Evolutionary conservation across 23 tunicate genomes (phyloP), one percentile per base, ranked within the genome.

Genomic region (Oikopleura vanhoeffeni): DNA sequence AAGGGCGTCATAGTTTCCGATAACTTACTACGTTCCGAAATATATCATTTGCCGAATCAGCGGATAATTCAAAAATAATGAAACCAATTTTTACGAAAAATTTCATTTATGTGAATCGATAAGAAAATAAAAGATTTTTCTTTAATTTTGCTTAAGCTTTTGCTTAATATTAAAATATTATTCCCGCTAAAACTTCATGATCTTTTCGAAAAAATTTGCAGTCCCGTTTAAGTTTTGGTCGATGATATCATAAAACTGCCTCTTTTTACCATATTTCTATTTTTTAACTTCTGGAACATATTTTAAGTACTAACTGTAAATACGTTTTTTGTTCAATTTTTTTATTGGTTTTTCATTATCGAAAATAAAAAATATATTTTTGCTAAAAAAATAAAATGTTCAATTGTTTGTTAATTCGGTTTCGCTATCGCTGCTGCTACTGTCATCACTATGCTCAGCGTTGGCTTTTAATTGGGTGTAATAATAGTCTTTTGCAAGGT

Each of bases 401-500:
- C 64, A 49, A 8, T 49, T 8, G 13, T 49, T 49, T 49, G 18
- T 8, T 49, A 13, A 49, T 8, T 49, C 64, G 64, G 64, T 49
- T 49, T 49, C 64, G 64, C 24, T 49, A 8, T 49, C 64, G 24
- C 64, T 49, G 64, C 64, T 49, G 13, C 64, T 8, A 49, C 64
- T 8, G 64, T 24, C 13, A 49, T 24, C 13, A 49, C 64, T 24
- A 49, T 24, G 13, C 64, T 24, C 24, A 30, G 38, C 32, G 34
- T 33, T 2, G 2, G 36, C 79, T 32, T 71, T 38, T 30, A 71
- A 38, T 38, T 71, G 79, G 34, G 79, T 30, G 3, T 13, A 30
- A 32, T 71, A 71, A 38, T 71, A 71, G 3, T 71, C 79, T 71
- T 71, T 71, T 4, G 79, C 79, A 28, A 71, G 38, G 38, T 71